Evolutionary conservation across 2,888 invertebrate genomes (phyloP).

Genomic region (Nematopogon swammerdamellus): DNA sequence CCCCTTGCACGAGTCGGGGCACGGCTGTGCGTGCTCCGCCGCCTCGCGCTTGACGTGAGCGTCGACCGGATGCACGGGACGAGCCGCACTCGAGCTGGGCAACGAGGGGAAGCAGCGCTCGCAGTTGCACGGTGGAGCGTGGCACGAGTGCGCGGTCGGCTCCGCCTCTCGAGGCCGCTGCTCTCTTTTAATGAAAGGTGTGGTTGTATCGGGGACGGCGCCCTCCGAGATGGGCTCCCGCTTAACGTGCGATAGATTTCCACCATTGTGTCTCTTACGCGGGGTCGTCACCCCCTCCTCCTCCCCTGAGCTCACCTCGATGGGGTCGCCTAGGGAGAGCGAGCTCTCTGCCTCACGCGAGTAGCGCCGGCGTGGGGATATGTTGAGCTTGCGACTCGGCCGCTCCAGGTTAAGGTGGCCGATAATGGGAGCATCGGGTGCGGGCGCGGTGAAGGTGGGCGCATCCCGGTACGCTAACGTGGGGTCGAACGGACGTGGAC

Average conservation of each 20-base stretch:
- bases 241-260: not conserved
- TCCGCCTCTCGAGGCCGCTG: not conserved
- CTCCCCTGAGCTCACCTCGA: constrained; percentile 50
- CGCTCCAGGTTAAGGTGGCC: constrained; percentile 26
- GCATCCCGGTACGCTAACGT: not conserved
- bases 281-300: constrained; percentile 27
- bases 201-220: not conserved
- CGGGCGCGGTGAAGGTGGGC: constrained; percentile 9
- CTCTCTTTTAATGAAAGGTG: not conserved
- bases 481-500: not conserved
- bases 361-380: constrained; percentile 38
- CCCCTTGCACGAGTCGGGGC: not conserved
- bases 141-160: not conserved
- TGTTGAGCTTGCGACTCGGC: constrained; percentile 42
- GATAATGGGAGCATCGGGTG: constrained; percentile 11
- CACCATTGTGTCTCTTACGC: not conserved
- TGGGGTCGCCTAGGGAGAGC: constrained; percentile 23
- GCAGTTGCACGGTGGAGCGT: constrained; percentile 13
- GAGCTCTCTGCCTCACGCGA: constrained; percentile 33
- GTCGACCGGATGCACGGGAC: not conserved
- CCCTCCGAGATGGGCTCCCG: not conserved
- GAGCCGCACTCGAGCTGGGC: constrained; percentile 1
- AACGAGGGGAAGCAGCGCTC: constrained; percentile 11
- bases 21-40: not conserved
- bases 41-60: not conserved